These are phyloP conservation scores for Trissolcus japonicus DNA, from an alignment of 2,888 invertebrate species.

Conservation along the genomic window DNA sequence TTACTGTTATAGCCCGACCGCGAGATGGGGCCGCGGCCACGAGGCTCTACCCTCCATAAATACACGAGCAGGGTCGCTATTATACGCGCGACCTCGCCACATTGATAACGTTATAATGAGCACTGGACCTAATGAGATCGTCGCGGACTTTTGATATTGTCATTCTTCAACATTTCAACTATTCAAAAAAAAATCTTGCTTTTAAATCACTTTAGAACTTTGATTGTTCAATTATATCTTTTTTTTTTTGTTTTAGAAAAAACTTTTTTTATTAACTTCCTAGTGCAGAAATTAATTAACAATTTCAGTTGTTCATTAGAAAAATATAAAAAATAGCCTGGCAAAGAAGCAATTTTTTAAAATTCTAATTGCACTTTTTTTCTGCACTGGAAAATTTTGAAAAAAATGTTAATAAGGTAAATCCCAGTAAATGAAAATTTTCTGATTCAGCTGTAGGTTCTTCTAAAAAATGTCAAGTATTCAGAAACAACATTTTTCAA, in stretches of 20 bases:
- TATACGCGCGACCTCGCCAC: constrained; percentile 64
- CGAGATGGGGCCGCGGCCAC: constrained; percentile 50
- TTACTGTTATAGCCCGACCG: constrained; percentile 68
- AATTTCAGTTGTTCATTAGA: no score
- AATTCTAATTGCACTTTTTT: no score
- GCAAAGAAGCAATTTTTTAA: no score
- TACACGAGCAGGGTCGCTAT: constrained; percentile 63
- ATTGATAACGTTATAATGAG: constrained; percentile 74
- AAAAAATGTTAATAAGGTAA: no score
- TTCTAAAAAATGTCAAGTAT: no score
- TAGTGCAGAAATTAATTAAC: background rate
- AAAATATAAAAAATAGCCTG: no score
- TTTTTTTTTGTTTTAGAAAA: no score
- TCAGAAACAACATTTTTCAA: no score
- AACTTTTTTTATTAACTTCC: background rate
- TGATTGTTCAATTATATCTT: background rate
- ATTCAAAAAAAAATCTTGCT: background rate
- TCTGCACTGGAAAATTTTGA: no score
- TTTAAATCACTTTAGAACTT: background rate
- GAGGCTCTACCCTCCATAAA: constrained; percentile 69
- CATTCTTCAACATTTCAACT: constrained; percentile 60
- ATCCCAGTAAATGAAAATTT: no score
- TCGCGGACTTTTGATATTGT: constrained; percentile 59
- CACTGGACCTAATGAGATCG: constrained; percentile 69
- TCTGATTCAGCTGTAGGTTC: no score